Evolutionary conservation across 2,113 vertebrate genomes (phyloP).

Genomic region (Phylloscopus trochilus): DNA sequence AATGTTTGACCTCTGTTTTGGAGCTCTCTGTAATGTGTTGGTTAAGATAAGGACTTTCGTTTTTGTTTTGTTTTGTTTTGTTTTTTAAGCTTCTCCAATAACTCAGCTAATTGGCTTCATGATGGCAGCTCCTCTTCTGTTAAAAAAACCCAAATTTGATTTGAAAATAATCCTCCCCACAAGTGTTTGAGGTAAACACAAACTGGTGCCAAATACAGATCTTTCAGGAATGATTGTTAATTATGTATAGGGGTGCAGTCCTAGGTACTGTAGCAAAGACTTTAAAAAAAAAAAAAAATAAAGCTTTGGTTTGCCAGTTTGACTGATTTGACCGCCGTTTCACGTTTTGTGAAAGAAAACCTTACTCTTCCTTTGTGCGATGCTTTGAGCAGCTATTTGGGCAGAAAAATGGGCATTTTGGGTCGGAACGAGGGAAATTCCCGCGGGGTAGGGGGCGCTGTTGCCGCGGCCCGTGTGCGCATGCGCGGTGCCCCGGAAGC

Average conservation of each 20-base stretch:
- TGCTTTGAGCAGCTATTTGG: background rate
- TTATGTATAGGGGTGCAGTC: slow-evolving; percentile 66
- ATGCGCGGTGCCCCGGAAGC: background rate
- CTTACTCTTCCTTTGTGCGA: background rate
- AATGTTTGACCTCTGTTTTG: slow-evolving; percentile 71
- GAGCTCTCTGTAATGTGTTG: slow-evolving; percentile 65
- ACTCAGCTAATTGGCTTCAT: slow-evolving; percentile 56
- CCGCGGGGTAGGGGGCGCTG: no score
- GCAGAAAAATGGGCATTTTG: background rate
- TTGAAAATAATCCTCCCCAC: slow-evolving; percentile 42
- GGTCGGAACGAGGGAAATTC: rapidly evolving
- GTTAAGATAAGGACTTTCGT: slow-evolving; percentile 56
- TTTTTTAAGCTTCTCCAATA: slow-evolving; percentile 50
- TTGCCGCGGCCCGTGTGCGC: rapidly evolving
- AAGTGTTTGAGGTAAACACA: slow-evolving; percentile 67
- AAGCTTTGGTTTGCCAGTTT: slow-evolving; percentile 70
- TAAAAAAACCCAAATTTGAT: slow-evolving; percentile 37
- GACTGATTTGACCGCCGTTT: slow-evolving; percentile 35
- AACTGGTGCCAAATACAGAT: slow-evolving; percentile 77
- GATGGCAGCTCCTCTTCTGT: slow-evolving; percentile 37
- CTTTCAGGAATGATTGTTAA: slow-evolving; percentile 69
- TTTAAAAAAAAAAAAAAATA: slow-evolving; percentile 51
- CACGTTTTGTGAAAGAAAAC: background rate
- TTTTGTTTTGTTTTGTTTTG: background rate
- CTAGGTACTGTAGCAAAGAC: slow-evolving; percentile 66